Evolutionary conservation across 2,888 invertebrate genomes (phyloP), one percentile per base, ranked within the genome.

Genomic region (Syrista parreyssii): DNA sequence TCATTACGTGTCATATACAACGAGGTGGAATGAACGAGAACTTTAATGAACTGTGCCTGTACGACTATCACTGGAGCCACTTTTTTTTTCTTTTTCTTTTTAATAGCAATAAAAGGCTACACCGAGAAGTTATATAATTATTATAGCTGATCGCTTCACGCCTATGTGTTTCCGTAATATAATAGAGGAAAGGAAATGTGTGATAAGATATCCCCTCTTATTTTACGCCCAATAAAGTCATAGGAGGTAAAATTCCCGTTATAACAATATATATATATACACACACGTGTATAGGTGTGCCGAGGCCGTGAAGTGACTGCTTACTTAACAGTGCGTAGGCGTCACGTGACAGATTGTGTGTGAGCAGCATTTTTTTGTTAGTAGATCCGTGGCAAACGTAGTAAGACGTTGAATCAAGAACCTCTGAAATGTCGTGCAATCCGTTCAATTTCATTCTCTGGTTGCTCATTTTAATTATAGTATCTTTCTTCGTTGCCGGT

Each of bases 371-470:
- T 23, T 55, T 55, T 55, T 55, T 55, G 55, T 55, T 55, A 23
- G 55, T 23, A 15, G 55, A 55, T 55, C 55, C 55, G 9, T 55
- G 23, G 23, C 55, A 55, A 55, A 23, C 55, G 55, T 23, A 55
- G 23, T 23, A 55, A 55, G 55, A 55, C 55, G 55, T 23, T 23
- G 23, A 2, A 55, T 23, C 55, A 55, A 55, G 55, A 55, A 23
- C 6, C 55, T 23, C 23, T 55, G 55, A 55, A 23, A 55, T 55
- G 55, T 23, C 23, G 55, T 55, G 55, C 77, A 95, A 95, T 92
- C 92, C 94, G 76, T 77, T 95, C 23, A 95, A 94, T 92, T 94
- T 94, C 75, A 90, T 96, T 76, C 91, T 96, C 83, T 96, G 96
- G 96, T 92, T 96, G 1, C 81, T 96, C 68, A 92, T 96, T 81